These are phyloP conservation scores for Tadarida brasiliensis DNA, from an alignment of 2,797 vertebrate genomes.

Conservation along the genomic window DNA sequence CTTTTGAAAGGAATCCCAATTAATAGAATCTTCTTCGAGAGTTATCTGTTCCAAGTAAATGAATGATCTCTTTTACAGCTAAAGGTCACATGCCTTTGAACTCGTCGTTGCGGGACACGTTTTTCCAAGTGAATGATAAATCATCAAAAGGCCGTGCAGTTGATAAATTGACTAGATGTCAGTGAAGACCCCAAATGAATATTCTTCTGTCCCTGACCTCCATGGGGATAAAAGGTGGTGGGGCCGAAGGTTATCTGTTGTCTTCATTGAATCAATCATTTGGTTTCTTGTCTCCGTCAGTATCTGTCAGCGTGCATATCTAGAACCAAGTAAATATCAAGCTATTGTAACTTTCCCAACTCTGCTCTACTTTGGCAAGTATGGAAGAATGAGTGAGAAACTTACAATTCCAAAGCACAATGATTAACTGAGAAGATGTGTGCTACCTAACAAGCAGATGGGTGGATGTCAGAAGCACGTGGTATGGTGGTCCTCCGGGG, in stretches of 20 bases:
- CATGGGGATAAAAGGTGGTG: background rate
- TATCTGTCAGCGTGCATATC: background rate
- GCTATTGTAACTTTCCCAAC: background rate
- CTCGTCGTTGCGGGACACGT: background rate
- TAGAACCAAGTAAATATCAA: slow-evolving; percentile 40
- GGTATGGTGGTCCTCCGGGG: background rate
- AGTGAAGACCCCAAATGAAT: background rate
- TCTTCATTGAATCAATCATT: slow-evolving; percentile 30
- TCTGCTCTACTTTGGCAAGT: background rate
- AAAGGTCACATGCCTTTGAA: slow-evolving; percentile 29
- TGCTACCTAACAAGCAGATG: slow-evolving; percentile 45
- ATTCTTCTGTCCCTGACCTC: background rate
- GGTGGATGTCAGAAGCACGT: slow-evolving; percentile 40
- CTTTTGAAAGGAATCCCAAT: background rate
- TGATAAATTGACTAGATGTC: background rate
- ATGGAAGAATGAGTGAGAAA: slow-evolving; percentile 41
- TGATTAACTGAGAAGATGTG: slow-evolving; percentile 70
- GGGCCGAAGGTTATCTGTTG: background rate
- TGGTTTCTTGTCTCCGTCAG: slow-evolving; percentile 18
- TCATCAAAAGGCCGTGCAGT: background rate
- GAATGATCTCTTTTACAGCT: background rate
- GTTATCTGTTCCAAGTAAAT: slow-evolving; percentile 18
- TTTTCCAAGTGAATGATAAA: slow-evolving; percentile 15
- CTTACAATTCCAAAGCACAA: background rate
- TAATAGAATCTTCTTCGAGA: slow-evolving; percentile 32